Percentiles rank a stretch among this genome's conserved stretches.
These are phyloP conservation scores for Drosophila neocordata DNA, from an alignment of 1,140 invertebrate species.

Conservation along the genomic window DNA sequence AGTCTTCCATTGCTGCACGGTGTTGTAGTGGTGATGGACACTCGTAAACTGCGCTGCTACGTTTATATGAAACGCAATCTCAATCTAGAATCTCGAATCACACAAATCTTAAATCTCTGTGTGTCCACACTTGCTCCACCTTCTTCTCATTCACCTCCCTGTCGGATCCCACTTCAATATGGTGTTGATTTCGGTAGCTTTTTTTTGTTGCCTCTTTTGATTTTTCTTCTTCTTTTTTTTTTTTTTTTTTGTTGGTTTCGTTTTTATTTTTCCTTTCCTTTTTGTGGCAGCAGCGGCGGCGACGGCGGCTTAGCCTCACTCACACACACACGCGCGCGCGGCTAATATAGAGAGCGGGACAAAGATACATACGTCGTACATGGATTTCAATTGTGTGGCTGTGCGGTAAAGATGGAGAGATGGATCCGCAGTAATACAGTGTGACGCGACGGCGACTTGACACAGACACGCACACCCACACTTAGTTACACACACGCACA, in stretches of 20 bases:
- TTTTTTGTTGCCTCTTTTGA: constrained; percentile 29
- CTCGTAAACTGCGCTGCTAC: constrained; percentile 79
- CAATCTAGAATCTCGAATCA: constrained; percentile 48
- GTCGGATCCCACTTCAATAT: constrained; percentile 64
- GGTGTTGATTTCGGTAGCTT: constrained; percentile 66
- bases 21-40: constrained; percentile 80
- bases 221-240: constrained; percentile 36
- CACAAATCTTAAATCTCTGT: constrained; percentile 49
- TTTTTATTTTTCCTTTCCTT: constrained; percentile 31
- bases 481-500: constrained; percentile 18
- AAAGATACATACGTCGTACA: constrained; percentile 41
- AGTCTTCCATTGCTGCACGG: constrained; percentile 82
- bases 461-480: constrained; percentile 27
- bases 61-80: constrained; percentile 75
- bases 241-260: neutral
- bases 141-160: neutral
- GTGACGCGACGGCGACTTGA: constrained; percentile 11
- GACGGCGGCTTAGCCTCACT: constrained; percentile 11
- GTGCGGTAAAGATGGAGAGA: neutral
- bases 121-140: constrained; percentile 5
- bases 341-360: constrained; percentile 31
- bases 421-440: constrained; percentile 1
- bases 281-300: constrained; percentile 13
- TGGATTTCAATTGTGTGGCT: constrained; percentile 45
- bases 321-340: constrained; percentile 14